Evolutionary conservation across 1,140 invertebrate genomes (phyloP), one percentile per base, ranked within the genome.

Genomic region (Drosophila micromelanica): DNA sequence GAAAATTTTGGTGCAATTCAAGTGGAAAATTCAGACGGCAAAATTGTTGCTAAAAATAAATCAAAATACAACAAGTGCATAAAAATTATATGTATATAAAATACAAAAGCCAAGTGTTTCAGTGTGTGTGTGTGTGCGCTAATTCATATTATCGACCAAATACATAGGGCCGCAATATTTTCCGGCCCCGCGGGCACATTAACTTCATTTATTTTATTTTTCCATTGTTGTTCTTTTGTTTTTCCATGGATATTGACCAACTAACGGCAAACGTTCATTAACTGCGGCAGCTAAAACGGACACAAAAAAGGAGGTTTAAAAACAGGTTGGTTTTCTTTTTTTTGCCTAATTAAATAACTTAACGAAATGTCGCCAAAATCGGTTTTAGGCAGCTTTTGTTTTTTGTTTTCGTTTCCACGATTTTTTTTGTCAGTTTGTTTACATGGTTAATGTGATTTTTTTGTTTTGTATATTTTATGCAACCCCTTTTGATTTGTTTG

Each of bases 91-190:
- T 68, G 42, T 42, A 62, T 54, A 62, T 11, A 43, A 35, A 35
- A 35, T 32, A 32, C 32, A 35, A 6, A 27, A 52, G 30, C 15
- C 15, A 17, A 56, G 42, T 40, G 59, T 63, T 42, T 12, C 23
- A 30, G 42, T 73, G 56, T 60, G 45, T 63, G 37, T 42, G 57
- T 40, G 48, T 54, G 49, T 65, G 37, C 67, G 65, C 71, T 80
- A 51, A 78, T 86, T 67, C 45, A 74, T 77, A 64, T 78, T 86
- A 86, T 86, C 81, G 81, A 86, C 80, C 81, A 86, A 86, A 86
- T 86, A 81, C 60, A 75, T 68, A 71, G 69, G 43, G 63, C 23
- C 60, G 60, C 55, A 38, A 38, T 35, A 51, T 67, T 76, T 49
- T 9, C 49, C 56, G 56, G 43, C 30, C 43, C 51, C 71, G 64